These are phyloP conservation scores for Anthopleura xanthogrammica DNA, from an alignment of 92 coral and sea anemone species.

Conservation along the genomic window DNA sequence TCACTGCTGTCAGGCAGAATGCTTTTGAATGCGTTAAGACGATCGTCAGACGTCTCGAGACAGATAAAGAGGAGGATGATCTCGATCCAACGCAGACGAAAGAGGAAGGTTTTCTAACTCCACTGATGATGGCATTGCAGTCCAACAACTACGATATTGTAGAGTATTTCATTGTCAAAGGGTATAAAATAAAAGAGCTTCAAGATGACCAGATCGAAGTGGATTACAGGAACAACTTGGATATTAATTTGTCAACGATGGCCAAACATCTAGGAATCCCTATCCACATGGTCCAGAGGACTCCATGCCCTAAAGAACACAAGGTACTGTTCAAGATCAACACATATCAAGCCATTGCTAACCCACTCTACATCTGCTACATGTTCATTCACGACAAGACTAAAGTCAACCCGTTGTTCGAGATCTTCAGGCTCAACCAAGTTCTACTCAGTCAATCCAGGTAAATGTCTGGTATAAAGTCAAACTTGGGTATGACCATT, in stretches of 20 bases:
- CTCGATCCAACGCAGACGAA: constrained; percentile 49
- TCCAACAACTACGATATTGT: constrained; percentile 33
- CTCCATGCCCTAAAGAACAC: constrained; percentile 18
- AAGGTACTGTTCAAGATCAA: constrained; percentile 44
- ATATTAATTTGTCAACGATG: background rate
- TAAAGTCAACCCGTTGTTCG: constrained; percentile 42
- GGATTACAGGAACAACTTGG: background rate
- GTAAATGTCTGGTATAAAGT: background rate
- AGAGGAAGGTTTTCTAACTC: constrained; percentile 42
- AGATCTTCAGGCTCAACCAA: constrained; percentile 42
- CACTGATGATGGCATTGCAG: constrained; percentile 51
- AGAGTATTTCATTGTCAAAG: constrained; percentile 44
- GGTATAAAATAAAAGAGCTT: constrained; percentile 32
- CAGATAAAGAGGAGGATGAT: constrained; percentile 6
- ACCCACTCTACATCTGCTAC: constrained; percentile 55
- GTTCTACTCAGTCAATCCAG: constrained; percentile 26
- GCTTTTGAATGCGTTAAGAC: constrained; percentile 56
- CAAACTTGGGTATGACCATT: no score
- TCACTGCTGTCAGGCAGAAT: constrained; percentile 56
- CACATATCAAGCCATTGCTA: constrained; percentile 50
- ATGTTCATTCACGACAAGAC: constrained; percentile 38
- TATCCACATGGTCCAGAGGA: background rate
- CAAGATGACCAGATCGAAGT: background rate
- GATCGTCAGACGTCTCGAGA: constrained; percentile 16
- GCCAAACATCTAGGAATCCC: background rate